These are phyloP conservation scores for Luehdorfia chinensis DNA, from an alignment of 1,140 invertebrate genomes.

Conservation along the genomic window DNA sequence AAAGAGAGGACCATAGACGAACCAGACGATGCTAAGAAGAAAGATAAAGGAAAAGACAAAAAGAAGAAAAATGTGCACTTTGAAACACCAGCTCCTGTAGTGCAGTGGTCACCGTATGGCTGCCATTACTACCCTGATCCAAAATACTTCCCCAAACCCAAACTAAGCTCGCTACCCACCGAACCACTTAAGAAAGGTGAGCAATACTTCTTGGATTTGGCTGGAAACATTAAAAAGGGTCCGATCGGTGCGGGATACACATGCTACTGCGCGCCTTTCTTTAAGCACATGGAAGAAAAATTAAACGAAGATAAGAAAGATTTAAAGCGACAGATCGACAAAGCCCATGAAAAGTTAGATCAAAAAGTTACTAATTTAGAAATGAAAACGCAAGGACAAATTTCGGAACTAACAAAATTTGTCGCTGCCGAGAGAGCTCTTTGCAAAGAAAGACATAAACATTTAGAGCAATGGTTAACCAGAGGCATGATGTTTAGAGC, in stretches of 20 bases:
- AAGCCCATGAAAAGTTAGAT: constrained; percentile 87
- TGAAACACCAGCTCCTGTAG: constrained; percentile 57
- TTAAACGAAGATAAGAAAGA: constrained; percentile 91
- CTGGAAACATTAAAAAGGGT: constrained; percentile 97
- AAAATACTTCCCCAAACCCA: constrained; percentile 89
- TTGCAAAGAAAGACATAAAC: constrained; percentile 81
- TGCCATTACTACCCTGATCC: constrained; percentile 92
- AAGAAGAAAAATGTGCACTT: constrained; percentile 75
- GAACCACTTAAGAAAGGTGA: constrained; percentile 92
- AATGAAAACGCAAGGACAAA: constrained; percentile 85
- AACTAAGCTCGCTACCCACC: constrained; percentile 88
- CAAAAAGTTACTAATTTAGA: constrained; percentile 90
- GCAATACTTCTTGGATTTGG: constrained; percentile 96
- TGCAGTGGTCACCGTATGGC: constrained; percentile 91
- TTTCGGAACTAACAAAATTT: constrained; percentile 83
- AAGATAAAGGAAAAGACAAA: constrained; percentile 70
- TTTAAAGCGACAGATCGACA: constrained; percentile 89
- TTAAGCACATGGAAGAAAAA: constrained; percentile 91
- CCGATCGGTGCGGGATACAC: constrained; percentile 93
- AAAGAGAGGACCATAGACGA: constrained; percentile 63
- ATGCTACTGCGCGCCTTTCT: constrained; percentile 87
- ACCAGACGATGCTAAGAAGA: constrained; percentile 63
- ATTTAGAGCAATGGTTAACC: constrained; percentile 83
- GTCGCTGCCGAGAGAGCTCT: constrained; percentile 81
- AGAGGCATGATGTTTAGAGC: constrained; percentile 79